A percentile compares a stretch with the other conserved stretches of the same genome.
phyloP scores from a whole-genome alignment of 2,113 vertebrate genomes.

The Telmatochromis sp. region DNA sequence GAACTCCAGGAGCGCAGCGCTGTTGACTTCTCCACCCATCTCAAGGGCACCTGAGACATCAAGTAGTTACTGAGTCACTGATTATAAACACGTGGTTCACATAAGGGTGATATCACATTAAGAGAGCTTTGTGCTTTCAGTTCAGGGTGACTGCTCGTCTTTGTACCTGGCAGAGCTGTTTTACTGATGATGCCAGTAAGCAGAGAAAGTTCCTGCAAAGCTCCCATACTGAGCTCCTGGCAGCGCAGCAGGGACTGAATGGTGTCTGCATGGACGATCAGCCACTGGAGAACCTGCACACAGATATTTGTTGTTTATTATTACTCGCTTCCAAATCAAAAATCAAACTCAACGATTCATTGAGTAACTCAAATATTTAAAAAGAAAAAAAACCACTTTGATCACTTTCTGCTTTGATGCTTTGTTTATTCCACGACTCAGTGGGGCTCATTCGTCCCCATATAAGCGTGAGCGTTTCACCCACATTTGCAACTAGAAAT shows the following conservation, averaged over 20 bases:
- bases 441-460: not conserved
- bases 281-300: constrained; percentile 86
- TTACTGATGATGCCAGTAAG: constrained; percentile 97
- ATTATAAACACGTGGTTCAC: rapidly evolving
- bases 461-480: not conserved
- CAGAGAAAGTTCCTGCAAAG: constrained; percentile 85
- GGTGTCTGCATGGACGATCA: constrained; percentile 90
- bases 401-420: not conserved
- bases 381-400: rapidly evolving
- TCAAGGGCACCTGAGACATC: constrained; percentile 77
- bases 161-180: constrained; percentile 87
- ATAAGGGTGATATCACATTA: not conserved
- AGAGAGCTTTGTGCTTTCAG: not conserved
- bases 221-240: constrained; percentile 83
- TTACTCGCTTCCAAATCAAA: not conserved
- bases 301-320: rapidly evolving
- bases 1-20: constrained; percentile 82
- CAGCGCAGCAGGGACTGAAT: constrained; percentile 89
- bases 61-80: not conserved
- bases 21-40: constrained; percentile 77
- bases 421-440: not conserved
- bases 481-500: not conserved
- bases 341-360: not conserved
- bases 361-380: not conserved
- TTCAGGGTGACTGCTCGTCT: not conserved